Evolutionary conservation across 2,113 vertebrate species (phyloP).

Genomic region (Anoplopoma fimbria): DNA sequence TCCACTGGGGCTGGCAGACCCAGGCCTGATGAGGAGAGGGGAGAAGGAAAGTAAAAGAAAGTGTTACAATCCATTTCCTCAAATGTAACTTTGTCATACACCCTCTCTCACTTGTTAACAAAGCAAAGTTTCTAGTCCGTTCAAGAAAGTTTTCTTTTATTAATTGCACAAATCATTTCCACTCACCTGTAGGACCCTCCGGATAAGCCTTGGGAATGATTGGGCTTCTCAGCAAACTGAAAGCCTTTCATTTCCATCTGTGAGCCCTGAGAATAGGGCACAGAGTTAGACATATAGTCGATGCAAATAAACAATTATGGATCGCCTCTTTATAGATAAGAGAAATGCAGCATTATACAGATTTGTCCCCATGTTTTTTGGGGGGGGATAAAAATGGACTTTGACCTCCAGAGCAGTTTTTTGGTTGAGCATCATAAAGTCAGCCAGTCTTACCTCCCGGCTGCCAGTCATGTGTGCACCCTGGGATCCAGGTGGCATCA

Average conservation of each 20-base stretch:
- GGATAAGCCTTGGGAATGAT: conserved; percentile 86
- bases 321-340: background rate
- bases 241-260: conserved; percentile 99
- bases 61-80: background rate
- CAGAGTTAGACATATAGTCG: background rate
- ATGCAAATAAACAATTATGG: background rate
- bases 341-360: background rate
- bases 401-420: background rate
- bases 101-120: background rate
- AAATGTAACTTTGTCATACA: conserved; percentile 1
- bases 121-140: background rate
- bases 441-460: conserved; percentile 88
- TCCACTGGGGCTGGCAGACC: conserved; percentile 96
- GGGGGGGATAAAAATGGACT: background rate
- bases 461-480: conserved; percentile 88
- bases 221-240: conserved; percentile 96
- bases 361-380: background rate
- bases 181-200: conserved; percentile 92
- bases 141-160: background rate
- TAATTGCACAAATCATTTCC: background rate
- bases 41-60: background rate
- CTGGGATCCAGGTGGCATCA: conserved; percentile 93
- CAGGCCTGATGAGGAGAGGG: conserved; percentile 85
- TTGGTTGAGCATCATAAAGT: background rate
- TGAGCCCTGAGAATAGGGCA: conserved; percentile 82